Base-by-base conservation (phyloP, 2,888 invertebrate genomes). In the Cinara cedri region DNA sequence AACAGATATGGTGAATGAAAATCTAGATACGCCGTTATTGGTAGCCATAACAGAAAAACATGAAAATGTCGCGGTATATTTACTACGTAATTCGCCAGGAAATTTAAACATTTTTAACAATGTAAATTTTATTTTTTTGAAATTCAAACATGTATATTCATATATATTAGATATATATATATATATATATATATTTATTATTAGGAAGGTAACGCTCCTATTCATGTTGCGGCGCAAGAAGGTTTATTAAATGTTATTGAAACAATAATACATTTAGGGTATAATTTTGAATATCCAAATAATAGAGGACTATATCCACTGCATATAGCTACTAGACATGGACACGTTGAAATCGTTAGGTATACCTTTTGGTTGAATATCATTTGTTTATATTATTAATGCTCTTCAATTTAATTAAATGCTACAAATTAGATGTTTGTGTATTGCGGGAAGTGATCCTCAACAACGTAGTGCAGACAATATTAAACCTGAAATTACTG, bases 401-500 rank as follows among this genome's bases (percentile, higher is more conserved):
- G 13, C 54, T 13, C n/a, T 54, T 70, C 3, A 0, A 44, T 24
- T 42, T 10, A 51, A n/a, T 74, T 65, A n/a, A 65, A 75, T 14
- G 0, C 1, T 65, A 10, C 49, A 13, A 24, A 3, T 54, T n/a
- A 89, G 90, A 83, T 90, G 90, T 84, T 87, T 93, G 68, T 90
- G 92, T 83, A 87, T 91, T 82, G 90, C 92, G 81, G 91, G 92
- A 60, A 91, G 92, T 83, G 89, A 90, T 83, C 89, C 91, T 65
- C 91, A 91, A 83, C 88, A 89, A 81, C 88, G 89, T 71, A 91
- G 91, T 85, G 88, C 88, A 83, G 91, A 91, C 84, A 92, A 92
- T 72, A 90, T 92, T 74, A 89, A 91, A 65, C 91, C 92, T 6
- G 92, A 93, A 84, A 91, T 93, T 57, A 90, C 92, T 83, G 93